Evolutionary conservation across 2,797 vertebrate species (phyloP), one percentile per base, ranked within the genome.

Genomic region (Acropternis orthonyx): DNA sequence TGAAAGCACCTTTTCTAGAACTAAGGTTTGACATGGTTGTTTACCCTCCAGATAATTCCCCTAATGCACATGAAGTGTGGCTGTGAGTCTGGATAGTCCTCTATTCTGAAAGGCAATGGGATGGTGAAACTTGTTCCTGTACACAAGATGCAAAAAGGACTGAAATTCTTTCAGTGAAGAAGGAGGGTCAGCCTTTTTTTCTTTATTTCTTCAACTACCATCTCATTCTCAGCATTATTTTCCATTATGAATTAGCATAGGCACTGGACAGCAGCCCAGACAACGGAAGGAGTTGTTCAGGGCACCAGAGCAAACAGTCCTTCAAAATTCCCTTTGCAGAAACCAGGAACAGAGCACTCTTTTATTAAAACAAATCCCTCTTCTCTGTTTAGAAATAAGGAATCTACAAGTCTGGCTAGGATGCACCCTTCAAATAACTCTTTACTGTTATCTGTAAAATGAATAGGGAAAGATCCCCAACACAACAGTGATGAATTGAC

Each of bases 331-430:
- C 65, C 84, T 51, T 30, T 71, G 78, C 86, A 92, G 69, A 96
- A 89, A 89, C 6, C 9, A 94, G 58, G n/a, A 93, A 89, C 85
- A 95, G 69, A 93, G 62, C 3, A 4, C 37, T 88, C 75, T 95
- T 95, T 93, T 65, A 87, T 62, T 87, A 75, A 88, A 94, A 83
- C 46, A 94, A 93, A 93, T 72, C 75, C 36, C 66, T 92, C 56
- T 71, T 92, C 81, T 93, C 81, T 71, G 44, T 51, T 93, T 54
- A 76, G 49, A 26, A 79, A 48, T 58, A 68, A 62, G 54, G 32
- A 68, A 71, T 51, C 56, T 88, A 75, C 61, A 88, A 77, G 56
- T 44, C 56, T 91, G 65, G 65, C 78, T 80, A 91, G 75, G 75
- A 93, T 85, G 73, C 6, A 22, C 20, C 65, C 75, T 92, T 85